These are phyloP conservation scores for Siderastrea siderea DNA, from an alignment of 92 coral and sea anemone genomes.

Conservation along the genomic window DNA sequence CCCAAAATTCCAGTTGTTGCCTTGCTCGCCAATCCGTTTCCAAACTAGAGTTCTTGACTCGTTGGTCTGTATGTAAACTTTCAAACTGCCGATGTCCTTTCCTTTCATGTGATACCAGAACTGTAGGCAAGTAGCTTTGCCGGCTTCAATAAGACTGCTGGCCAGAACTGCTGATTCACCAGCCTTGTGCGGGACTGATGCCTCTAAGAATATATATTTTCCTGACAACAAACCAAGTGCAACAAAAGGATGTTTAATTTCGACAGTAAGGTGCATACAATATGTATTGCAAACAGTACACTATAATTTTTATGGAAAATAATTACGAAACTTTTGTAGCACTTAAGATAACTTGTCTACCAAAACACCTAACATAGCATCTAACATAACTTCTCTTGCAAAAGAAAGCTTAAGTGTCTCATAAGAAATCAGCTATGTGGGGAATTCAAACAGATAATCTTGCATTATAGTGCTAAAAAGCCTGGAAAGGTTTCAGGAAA, in stretches of 20 bases:
- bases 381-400: no score
- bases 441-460: no score
- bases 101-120: constrained; percentile 96
- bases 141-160: constrained; percentile 38
- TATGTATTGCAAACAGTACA: neutral
- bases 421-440: no score
- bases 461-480: no score
- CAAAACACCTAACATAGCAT: no score
- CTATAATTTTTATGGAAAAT: no score
- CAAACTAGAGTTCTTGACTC: constrained; percentile 61
- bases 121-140: constrained; percentile 66
- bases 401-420: no score
- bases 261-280: neutral
- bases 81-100: constrained; percentile 63
- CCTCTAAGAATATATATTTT: constrained; percentile 78
- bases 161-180: constrained; percentile 66
- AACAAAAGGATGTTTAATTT: neutral
- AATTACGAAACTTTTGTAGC: no score
- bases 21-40: constrained; percentile 68
- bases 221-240: constrained; percentile 40
- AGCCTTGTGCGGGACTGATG: constrained; percentile 51
- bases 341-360: no score
- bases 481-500: no score
- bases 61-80: constrained; percentile 53
- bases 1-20: constrained; percentile 80